phyloP scores from a whole-genome alignment of 2,113 vertebrate species.

The Pseudois nayaur region DNA sequence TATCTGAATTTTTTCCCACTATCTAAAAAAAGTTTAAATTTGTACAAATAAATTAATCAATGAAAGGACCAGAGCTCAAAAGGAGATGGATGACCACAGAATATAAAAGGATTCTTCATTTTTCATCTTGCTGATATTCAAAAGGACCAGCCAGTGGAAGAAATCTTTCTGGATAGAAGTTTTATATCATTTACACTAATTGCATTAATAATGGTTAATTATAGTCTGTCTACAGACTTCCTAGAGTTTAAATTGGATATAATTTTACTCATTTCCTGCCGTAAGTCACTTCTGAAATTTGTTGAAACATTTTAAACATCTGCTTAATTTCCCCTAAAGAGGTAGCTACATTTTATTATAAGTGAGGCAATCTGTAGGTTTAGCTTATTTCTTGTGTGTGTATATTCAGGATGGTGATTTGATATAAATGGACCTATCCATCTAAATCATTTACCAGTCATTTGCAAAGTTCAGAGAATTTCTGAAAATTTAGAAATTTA shows the following conservation, averaged over 20 bases:
- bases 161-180: not conserved
- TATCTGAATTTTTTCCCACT: not conserved
- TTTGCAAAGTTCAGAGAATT: not conserved
- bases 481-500: not conserved
- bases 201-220: slow-evolving; percentile 58
- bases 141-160: not conserved
- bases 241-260: slow-evolving; percentile 31
- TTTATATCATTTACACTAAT: not conserved
- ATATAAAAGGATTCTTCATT: not conserved
- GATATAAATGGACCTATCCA: not conserved
- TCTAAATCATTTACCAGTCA: not conserved
- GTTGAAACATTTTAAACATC: slow-evolving; percentile 51
- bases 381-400: not conserved
- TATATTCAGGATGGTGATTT: slow-evolving; percentile 15
- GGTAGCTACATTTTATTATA: not conserved
- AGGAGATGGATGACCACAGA: not conserved
- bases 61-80: not conserved
- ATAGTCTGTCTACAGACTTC: slow-evolving; percentile 17
- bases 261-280: slow-evolving; percentile 50
- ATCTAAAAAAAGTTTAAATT: not conserved
- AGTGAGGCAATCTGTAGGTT: slow-evolving; percentile 17
- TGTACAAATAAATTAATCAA: slow-evolving; percentile 7
- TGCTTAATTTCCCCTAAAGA: not conserved
- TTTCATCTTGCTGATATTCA: not conserved
- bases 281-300: slow-evolving; percentile 44